phyloP scores from a whole-genome alignment of 2,888 invertebrate genomes.

The Coronaproctus castanopsis region DNA sequence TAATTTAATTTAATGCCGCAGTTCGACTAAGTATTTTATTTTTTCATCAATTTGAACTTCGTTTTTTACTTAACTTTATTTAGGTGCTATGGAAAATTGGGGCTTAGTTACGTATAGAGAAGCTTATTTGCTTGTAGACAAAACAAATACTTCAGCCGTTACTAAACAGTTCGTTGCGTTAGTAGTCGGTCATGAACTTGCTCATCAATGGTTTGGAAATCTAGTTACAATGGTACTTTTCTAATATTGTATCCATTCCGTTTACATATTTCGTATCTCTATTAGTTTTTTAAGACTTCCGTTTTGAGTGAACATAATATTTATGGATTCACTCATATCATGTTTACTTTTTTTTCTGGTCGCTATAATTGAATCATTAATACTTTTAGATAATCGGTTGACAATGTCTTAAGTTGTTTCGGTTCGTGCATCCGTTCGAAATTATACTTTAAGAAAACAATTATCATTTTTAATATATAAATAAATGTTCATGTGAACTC shows the following conservation, averaged over 20 bases:
- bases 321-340: neutral
- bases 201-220: conserved; percentile 98
- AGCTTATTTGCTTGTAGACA: conserved; percentile 73
- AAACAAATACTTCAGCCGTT: conserved; percentile 66
- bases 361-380: too few relatives aligned
- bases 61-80: conserved; percentile 3
- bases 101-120: conserved; percentile 84
- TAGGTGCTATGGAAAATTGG: conserved; percentile 95
- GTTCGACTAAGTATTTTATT: too few relatives aligned
- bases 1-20: too few relatives aligned
- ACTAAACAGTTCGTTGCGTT: conserved; percentile 70
- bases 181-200: conserved; percentile 78
- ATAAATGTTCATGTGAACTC: too few relatives aligned
- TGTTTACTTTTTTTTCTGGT: neutral
- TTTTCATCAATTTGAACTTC: neutral
- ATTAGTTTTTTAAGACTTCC: neutral
- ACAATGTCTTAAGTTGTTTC: too few relatives aligned
- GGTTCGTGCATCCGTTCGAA: too few relatives aligned
- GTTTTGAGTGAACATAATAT: neutral
- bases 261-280: too few relatives aligned
- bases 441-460: too few relatives aligned
- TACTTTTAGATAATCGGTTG: too few relatives aligned
- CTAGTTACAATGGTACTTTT: conserved; percentile 76
- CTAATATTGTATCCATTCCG: too few relatives aligned
- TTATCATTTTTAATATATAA: too few relatives aligned